Percentiles rank a stretch among this genome's conserved stretches.
These are phyloP conservation scores for Andrena hattorfiana DNA, from an alignment of 2,888 invertebrate genomes.

Conservation along the genomic window DNA sequence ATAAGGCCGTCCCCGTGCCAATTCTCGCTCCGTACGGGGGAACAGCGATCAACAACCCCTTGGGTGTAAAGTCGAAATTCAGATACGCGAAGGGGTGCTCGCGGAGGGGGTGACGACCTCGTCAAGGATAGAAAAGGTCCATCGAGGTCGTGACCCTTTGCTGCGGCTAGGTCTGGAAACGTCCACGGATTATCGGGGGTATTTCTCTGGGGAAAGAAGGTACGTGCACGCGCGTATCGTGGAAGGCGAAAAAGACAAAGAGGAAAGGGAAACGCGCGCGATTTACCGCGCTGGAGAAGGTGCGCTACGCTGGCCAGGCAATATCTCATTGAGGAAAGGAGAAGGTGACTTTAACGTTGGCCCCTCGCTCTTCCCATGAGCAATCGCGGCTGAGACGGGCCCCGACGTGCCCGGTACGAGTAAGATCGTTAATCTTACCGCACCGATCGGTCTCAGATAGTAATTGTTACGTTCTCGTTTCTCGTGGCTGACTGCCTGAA, in stretches of 20 bases:
- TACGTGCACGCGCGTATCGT: slow-evolving; percentile 33
- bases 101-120: neutral
- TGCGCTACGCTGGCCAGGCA: slow-evolving; percentile 77
- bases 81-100: neutral
- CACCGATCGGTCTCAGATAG: slow-evolving; percentile 84
- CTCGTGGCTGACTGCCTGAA: slow-evolving; percentile 80
- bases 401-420: slow-evolving; percentile 81
- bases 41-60: neutral
- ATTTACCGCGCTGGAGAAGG: slow-evolving; percentile 71
- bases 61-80: neutral
- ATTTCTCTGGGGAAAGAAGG: slow-evolving; percentile 30
- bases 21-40: neutral
- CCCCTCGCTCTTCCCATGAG: slow-evolving; percentile 79
- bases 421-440: slow-evolving; percentile 85
- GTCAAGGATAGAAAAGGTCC: neutral
- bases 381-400: slow-evolving; percentile 81
- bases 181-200: slow-evolving; percentile 19
- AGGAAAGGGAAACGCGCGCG: slow-evolving; percentile 47
- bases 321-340: slow-evolving; percentile 84
- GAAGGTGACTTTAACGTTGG: slow-evolving; percentile 85
- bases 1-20: neutral
- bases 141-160: neutral
- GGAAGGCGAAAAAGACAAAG: slow-evolving; percentile 32
- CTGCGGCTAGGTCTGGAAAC: neutral
- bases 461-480: slow-evolving; percentile 85